Evolutionary conservation across 2,888 invertebrate genomes (phyloP), one percentile per base, ranked within the genome.

Genomic region (Halocaridina rubra): DNA sequence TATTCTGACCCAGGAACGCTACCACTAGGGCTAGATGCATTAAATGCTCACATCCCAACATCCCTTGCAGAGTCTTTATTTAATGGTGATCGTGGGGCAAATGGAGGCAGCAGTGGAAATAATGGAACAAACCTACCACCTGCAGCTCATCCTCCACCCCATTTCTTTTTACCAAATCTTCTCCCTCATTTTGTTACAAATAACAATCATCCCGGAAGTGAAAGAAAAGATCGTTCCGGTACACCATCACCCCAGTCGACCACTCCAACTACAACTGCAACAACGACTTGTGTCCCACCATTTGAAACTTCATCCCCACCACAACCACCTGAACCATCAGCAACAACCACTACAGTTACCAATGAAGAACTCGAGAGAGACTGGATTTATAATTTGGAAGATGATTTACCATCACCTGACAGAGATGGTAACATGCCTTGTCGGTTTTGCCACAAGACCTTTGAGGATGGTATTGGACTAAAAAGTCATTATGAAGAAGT

Each of bases 401-500:
- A 89, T 29, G 94, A 94, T 89, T 92, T 93, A 8, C 94, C 94
- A 7, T 91, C 93, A 82, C 93, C 93, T 3, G 94, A 94, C 90
- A 93, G 93, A 89, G 94, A 94, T 89, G 94, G 94, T 33, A 92
- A 92, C 89, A 93, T 94, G 88, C 93, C 93, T 86, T 95, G 95
- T 91, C 93, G 94, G 88, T 93, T 95, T 89, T 95, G 95, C 90
- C 92, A 93, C 90, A 93, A 93, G 88, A 91, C 92, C 87, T 94
- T 95, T 90, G 92, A 93, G 88, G 94, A 94, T 89, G 91, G 94
- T 71, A 91, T 92, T 19, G 92, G 93, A 75, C 91, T 95, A 88
- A 94, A 95, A 90, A 93, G 94, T 88, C 95, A 95, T 91, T 95
- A 94, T 91, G 95, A 95, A 91, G 93, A 92, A 88, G 91, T 93